A percentile compares a stretch with the other conserved stretches of the same genome.
phyloP scores from a whole-genome alignment of 2,888 invertebrate genomes.

The Clepsis dumicolana region DNA sequence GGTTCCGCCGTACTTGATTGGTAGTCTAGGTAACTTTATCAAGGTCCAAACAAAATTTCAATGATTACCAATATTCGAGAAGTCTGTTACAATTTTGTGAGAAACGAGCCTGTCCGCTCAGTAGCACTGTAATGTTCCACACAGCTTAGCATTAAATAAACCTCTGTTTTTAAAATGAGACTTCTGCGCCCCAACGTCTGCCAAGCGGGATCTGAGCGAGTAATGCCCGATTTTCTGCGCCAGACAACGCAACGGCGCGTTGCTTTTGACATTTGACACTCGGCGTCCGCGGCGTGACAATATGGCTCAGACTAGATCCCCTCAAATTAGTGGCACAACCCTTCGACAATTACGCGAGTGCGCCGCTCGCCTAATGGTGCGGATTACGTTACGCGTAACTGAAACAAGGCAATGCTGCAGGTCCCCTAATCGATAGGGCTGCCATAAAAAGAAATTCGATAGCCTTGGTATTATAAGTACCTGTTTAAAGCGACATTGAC shows the following conservation, averaged over 20 bases:
- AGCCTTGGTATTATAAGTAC: constrained; percentile 38
- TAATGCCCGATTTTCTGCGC: constrained; percentile 26
- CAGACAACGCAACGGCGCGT: constrained; percentile 16
- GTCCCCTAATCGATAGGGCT: constrained; percentile 59
- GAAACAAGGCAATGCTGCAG: constrained; percentile 66
- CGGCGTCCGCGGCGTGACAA: constrained; percentile 62
- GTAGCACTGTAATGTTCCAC: too few species aligned
- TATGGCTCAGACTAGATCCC: constrained; percentile 65
- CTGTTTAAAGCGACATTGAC: constrained; percentile 1
- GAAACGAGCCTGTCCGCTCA: too few species aligned
- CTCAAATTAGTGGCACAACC: constrained; percentile 78
- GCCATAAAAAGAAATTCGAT: constrained; percentile 44
- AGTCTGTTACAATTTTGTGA: background rate
- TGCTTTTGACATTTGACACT: constrained; percentile 71
- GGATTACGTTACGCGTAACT: constrained; percentile 78
- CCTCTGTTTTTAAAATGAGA: constrained; percentile 7
- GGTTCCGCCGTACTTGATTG: too few species aligned
- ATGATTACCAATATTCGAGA: too few species aligned
- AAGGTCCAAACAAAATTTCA: too few species aligned
- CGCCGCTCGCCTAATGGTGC: constrained; percentile 74
- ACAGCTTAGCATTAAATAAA: background rate
- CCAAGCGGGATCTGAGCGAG: background rate
- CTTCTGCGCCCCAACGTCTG: constrained; percentile 5
- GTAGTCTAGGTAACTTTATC: too few species aligned
- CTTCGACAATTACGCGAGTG: constrained; percentile 74